phyloP scores from a whole-genome alignment of 1,140 invertebrate species.

The Chrysopa pallens region DNA sequence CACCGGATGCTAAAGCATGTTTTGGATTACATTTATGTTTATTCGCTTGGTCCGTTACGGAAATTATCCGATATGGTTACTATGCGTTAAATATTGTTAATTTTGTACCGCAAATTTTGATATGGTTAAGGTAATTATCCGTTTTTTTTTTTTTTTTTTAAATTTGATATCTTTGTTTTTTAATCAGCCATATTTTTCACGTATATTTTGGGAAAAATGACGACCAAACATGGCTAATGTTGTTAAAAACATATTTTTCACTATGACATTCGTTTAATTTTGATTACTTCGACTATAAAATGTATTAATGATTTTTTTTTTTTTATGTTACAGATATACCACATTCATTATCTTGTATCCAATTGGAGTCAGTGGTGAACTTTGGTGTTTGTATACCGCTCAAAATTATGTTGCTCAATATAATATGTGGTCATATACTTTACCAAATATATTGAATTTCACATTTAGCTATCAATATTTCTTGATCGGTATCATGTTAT shows the following conservation, averaged over 20 bases:
- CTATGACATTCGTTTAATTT: background rate
- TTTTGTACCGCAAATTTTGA: constrained; percentile 49
- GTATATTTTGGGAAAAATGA: background rate
- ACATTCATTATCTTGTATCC: constrained; percentile 88
- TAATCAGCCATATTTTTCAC: too few species aligned
- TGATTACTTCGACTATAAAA: background rate
- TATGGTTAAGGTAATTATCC: constrained; percentile 46
- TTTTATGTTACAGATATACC: constrained; percentile 65
- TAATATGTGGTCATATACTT: constrained; percentile 47
- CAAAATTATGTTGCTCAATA: constrained; percentile 43
- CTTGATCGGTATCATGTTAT: constrained; percentile 55
- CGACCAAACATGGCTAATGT: too few species aligned
- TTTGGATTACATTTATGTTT: constrained; percentile 60
- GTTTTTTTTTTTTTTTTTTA: background rate
- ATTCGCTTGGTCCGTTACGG: constrained; percentile 83
- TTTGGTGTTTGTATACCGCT: constrained; percentile 67
- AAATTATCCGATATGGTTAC: constrained; percentile 85
- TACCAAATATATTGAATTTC: constrained; percentile 77
- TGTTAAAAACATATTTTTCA: background rate
- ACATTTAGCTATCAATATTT: constrained; percentile 73
- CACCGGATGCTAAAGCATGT: constrained; percentile 39
- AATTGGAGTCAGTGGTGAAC: constrained; percentile 82
- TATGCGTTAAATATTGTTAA: constrained; percentile 71
- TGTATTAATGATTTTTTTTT: constrained; percentile 1
- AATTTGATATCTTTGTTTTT: too few species aligned